These are phyloP conservation scores for Hydrozoanthus tunicans DNA, from an alignment of 64 coral and sea anemone species.

Conservation along the genomic window DNA sequence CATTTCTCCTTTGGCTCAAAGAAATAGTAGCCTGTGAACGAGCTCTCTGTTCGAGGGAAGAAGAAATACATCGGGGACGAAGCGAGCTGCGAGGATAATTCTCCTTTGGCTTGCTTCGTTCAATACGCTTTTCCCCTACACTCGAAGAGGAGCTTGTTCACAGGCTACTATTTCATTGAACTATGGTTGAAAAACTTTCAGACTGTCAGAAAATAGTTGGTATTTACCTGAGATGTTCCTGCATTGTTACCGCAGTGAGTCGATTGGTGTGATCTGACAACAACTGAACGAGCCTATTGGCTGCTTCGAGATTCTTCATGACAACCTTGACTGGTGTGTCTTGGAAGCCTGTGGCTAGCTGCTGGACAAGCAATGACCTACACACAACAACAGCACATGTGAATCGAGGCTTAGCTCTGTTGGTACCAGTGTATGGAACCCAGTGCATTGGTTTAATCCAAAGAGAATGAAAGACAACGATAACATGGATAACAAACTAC, in stretches of 20 bases:
- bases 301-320: conserved; percentile 36
- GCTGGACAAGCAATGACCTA: conserved; percentile 34
- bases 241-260: conserved; percentile 27
- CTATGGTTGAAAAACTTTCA: neutral
- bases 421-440: too few relatives aligned
- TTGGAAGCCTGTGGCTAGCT: conserved; percentile 15
- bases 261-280: conserved; percentile 42
- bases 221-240: conserved; percentile 44
- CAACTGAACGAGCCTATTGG: conserved; percentile 14
- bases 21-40: too few relatives aligned
- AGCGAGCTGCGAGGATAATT: neutral
- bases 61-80: neutral
- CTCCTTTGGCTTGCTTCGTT: too few relatives aligned
- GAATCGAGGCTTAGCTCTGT: neutral
- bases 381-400: neutral
- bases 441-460: too few relatives aligned
- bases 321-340: conserved; percentile 41
- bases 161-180: neutral
- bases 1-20: too few relatives aligned
- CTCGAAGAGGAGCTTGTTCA: too few relatives aligned
- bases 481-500: too few relatives aligned
- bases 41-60: neutral
- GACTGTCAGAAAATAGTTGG: neutral
- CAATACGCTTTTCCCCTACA: too few relatives aligned
- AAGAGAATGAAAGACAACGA: too few relatives aligned